These are phyloP conservation scores for Gymnobelideus leadbeateri DNA, from an alignment of 2,113 vertebrate genomes.

Conservation along the genomic window DNA sequence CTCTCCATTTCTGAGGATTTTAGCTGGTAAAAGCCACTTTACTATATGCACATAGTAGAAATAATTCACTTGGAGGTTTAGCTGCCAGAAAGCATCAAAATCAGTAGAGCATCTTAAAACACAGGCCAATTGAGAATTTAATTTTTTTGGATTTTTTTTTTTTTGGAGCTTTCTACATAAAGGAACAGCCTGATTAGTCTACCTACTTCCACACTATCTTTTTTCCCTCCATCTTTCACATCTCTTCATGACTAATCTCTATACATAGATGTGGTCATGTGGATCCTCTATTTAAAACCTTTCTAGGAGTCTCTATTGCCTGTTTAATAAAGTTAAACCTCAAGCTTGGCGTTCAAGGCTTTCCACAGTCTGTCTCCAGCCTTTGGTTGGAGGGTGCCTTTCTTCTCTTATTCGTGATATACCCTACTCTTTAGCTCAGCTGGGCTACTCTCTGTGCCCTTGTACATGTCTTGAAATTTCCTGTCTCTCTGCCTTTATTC, in stretches of 20 bases:
- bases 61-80: conserved; percentile 18
- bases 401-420: neutral
- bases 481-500: neutral
- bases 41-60: neutral
- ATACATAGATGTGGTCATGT: neutral
- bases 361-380: neutral
- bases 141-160: neutral
- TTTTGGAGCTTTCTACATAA: neutral
- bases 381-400: neutral
- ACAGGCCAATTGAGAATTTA: neutral
- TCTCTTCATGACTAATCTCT: neutral
- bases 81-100: neutral
- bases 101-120: neutral
- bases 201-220: neutral
- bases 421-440: neutral
- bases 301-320: neutral
- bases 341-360: neutral
- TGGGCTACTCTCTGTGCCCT: neutral
- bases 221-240: neutral
- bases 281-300: neutral
- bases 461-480: neutral
- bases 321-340: neutral
- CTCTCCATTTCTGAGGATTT: conserved; percentile 40
- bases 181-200: neutral
- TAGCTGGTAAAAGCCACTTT: neutral